These are phyloP conservation scores for Crematogaster levior DNA, from an alignment of 2,888 invertebrate species.

Conservation along the genomic window DNA sequence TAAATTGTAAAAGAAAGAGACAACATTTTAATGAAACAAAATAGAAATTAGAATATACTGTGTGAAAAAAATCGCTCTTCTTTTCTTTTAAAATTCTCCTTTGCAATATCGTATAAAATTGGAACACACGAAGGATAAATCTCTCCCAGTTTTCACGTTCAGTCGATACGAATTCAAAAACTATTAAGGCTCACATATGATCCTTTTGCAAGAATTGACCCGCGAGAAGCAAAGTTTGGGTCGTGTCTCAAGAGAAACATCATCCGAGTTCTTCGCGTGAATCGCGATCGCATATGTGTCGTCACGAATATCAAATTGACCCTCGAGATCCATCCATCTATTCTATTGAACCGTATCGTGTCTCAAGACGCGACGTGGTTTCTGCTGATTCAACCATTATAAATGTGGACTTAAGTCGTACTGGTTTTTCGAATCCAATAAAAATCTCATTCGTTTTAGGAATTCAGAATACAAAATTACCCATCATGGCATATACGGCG, in stretches of 20 bases:
- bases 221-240: neutral
- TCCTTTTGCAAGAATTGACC: neutral
- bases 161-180: neutral
- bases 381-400: neutral
- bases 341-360: neutral
- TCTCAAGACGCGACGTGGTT: neutral
- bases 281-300: neutral
- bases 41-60: neutral
- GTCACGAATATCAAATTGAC: slow-evolving; percentile 18
- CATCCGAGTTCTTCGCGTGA: neutral
- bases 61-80: neutral
- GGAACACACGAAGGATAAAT: neutral
- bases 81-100: neutral
- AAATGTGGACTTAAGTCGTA: neutral
- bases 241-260: neutral
- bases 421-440: neutral
- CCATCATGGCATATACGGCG: too few species aligned
- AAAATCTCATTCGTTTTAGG: neutral
- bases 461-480: neutral
- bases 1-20: neutral
- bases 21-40: neutral
- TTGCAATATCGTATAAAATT: neutral
- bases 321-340: too few species aligned
- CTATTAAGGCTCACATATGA: neutral
- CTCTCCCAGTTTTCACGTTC: neutral